Percentiles rank a stretch among this genome's conserved stretches.
phyloP scores from a whole-genome alignment of 2,113 vertebrate species.

The Dryoscopus gambensis region DNA sequence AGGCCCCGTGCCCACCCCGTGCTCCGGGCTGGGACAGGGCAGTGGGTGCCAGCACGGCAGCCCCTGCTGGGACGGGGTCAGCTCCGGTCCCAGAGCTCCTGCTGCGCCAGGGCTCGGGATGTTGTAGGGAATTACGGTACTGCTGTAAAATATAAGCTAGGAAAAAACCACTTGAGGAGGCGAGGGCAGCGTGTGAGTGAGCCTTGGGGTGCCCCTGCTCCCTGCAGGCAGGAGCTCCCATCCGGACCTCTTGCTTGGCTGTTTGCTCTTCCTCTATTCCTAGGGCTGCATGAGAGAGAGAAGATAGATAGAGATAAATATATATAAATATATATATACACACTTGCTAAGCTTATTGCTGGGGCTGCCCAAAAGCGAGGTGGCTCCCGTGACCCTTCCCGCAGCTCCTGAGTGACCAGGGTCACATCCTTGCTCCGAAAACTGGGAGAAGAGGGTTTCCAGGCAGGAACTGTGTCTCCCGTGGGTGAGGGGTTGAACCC shows the following conservation, averaged over 20 bases:
- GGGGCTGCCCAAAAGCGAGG: neutral
- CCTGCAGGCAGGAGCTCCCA: neutral
- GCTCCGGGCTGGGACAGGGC: neutral
- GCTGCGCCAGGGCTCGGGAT: neutral
- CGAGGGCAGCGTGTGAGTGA: neutral
- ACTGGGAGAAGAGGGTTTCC: neutral
- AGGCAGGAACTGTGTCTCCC: neutral
- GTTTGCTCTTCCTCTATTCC: constrained; percentile 8
- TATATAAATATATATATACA: neutral
- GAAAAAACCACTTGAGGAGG: neutral
- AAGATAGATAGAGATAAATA: neutral
- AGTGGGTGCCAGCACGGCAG: neutral
- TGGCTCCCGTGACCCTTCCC: neutral
- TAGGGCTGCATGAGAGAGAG: constrained; percentile 49
- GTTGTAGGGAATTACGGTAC: neutral
- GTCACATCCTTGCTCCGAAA: neutral
- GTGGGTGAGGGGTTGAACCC: neutral
- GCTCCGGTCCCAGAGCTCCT: neutral
- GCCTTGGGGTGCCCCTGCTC: neutral
- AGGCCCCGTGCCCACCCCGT: accelerated
- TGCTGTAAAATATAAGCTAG: constrained; percentile 30
- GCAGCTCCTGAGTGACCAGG: neutral
- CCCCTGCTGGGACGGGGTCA: accelerated
- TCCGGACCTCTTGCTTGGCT: constrained; percentile 15
- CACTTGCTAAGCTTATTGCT: neutral